Conservation (phyloP, 2,113 vertebrate genomes). For the Cisticola juncidis region DNA sequence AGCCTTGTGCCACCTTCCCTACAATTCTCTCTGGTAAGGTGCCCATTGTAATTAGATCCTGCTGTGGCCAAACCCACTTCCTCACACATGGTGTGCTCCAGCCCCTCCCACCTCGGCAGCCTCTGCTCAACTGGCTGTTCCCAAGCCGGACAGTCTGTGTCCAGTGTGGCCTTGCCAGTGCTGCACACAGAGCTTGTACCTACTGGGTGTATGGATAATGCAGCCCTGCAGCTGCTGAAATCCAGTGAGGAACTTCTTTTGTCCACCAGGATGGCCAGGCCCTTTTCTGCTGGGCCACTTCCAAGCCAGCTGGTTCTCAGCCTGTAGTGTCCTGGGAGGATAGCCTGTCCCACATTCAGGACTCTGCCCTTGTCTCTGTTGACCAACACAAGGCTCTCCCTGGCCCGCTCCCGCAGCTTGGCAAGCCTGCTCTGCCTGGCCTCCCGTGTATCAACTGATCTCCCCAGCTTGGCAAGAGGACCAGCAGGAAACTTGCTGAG, state of each 20-base stretch:
- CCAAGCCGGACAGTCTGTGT: neutral
- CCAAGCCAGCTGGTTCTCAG: neutral
- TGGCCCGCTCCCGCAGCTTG: neutral
- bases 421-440: neutral
- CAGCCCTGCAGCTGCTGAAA: neutral
- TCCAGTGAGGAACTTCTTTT: neutral
- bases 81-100: neutral
- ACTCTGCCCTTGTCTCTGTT: neutral
- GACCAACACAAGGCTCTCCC: neutral
- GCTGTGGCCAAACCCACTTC: neutral
- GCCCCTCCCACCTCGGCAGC: neutral
- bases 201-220: neutral
- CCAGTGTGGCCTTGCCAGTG: neutral
- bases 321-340: neutral
- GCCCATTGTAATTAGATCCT: neutral
- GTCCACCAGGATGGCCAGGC: neutral
- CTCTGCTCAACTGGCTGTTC: neutral
- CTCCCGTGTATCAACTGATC: neutral
- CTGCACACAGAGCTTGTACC: neutral
- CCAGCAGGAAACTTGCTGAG: neutral
- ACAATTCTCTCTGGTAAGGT: neutral
- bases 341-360: neutral
- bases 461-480: neutral
- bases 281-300: neutral
- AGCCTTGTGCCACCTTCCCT: neutral